Conservation (phyloP, 2,888 invertebrate species). For the Spodoptera exigua region DNA sequence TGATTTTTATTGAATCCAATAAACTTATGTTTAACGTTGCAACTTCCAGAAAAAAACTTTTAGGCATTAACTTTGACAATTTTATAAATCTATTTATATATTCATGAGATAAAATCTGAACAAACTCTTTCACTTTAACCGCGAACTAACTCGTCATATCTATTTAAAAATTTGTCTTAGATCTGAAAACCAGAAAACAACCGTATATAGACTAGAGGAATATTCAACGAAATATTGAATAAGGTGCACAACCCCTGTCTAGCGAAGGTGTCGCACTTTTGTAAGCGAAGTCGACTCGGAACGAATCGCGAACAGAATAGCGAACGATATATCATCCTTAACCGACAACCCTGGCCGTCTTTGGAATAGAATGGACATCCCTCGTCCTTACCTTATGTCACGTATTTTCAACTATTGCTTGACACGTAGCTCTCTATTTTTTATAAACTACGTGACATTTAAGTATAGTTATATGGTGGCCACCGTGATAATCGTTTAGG, state of each 20-base stretch:
- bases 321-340: constrained; percentile 87
- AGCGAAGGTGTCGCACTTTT: constrained; percentile 79
- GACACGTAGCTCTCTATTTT: constrained; percentile 67
- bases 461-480: constrained; percentile 21
- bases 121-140: too few relatives aligned
- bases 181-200: too few relatives aligned
- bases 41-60: too few relatives aligned
- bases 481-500: constrained; percentile 5
- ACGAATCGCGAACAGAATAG: constrained; percentile 84
- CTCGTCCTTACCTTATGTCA: constrained; percentile 79
- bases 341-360: constrained; percentile 79
- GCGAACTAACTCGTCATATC: too few relatives aligned
- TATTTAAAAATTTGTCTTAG: too few relatives aligned
- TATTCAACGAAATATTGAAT: not conserved
- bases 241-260: constrained; percentile 58
- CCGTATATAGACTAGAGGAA: too few relatives aligned
- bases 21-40: too few relatives aligned
- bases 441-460: constrained; percentile 26
- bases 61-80: too few relatives aligned
- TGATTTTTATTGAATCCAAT: too few relatives aligned
- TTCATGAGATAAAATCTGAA: too few relatives aligned
- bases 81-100: too few relatives aligned
- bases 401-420: constrained; percentile 75
- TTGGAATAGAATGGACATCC: constrained; percentile 84
- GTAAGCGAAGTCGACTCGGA: constrained; percentile 78